Percentiles rank a stretch among this genome's conserved stretches.
phyloP scores from a whole-genome alignment of 2,797 vertebrate species.

The Trachops cirrhosus region DNA sequence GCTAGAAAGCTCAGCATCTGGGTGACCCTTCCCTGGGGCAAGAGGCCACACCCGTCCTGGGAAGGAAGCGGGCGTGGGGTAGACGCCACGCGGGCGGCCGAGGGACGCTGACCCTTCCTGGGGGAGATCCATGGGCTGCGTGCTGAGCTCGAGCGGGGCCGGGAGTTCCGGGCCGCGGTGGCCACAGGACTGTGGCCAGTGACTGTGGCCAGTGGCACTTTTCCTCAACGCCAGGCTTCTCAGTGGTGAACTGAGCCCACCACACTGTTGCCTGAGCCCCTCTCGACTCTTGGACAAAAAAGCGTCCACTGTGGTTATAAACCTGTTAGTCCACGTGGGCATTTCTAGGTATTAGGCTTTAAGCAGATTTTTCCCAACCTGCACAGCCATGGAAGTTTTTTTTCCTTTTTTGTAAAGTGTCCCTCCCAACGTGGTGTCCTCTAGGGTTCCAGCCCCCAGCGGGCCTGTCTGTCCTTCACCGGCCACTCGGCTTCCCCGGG shows the following conservation, averaged over 20 bases:
- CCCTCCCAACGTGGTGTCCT: rapidly evolving
- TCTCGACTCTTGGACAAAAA: background rate
- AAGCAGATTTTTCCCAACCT: background rate
- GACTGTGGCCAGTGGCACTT: rapidly evolving
- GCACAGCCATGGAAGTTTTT: rapidly evolving
- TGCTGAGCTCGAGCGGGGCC: background rate
- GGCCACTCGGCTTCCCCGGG: rapidly evolving
- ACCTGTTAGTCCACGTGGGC: rapidly evolving
- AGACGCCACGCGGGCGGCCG: rapidly evolving
- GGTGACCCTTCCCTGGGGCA: background rate
- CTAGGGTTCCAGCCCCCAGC: background rate
- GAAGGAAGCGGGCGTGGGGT: background rate
- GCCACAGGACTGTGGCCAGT: rapidly evolving
- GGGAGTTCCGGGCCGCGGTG: too few species aligned
- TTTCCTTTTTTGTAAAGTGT: background rate
- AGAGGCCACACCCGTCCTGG: rapidly evolving
- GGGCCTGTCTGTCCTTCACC: rapidly evolving
- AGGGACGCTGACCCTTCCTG: background rate
- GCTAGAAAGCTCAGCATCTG: background rate
- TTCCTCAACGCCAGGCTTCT: background rate
- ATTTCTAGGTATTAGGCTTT: background rate
- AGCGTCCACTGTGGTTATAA: rapidly evolving
- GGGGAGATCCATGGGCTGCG: background rate
- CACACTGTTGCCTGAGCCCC: background rate
- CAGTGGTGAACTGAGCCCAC: rapidly evolving